Percentiles rank a stretch among this genome's conserved stretches.
These are phyloP conservation scores for Nomada lathburiana DNA, from an alignment of 2,888 invertebrate genomes.

Conservation along the genomic window DNA sequence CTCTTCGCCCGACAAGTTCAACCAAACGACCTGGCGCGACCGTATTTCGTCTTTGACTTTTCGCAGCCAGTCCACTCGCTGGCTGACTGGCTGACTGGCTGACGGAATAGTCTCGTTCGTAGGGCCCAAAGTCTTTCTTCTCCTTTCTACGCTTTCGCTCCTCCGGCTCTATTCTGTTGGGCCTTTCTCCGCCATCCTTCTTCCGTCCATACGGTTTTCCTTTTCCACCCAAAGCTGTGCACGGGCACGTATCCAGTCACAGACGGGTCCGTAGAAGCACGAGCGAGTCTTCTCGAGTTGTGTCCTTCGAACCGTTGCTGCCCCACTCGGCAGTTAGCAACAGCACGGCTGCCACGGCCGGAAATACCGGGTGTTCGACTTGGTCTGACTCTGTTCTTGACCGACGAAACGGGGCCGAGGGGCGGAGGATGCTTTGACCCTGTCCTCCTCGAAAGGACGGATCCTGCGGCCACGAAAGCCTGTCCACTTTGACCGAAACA, in stretches of 20 bases:
- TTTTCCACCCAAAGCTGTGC: slow-evolving; percentile 10
- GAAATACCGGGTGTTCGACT: slow-evolving; percentile 80
- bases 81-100: background rate
- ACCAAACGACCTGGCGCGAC: slow-evolving; percentile 4
- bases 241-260: slow-evolving; percentile 13
- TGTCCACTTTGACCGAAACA: too few species aligned
- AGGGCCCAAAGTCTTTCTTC: slow-evolving; percentile 19
- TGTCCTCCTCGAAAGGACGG: slow-evolving; percentile 12
- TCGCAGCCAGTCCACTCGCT: slow-evolving; percentile 29
- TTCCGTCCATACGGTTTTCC: slow-evolving; percentile 7
- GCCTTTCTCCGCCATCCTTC: slow-evolving; percentile 39
- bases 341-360: slow-evolving; percentile 73
- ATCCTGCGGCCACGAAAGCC: background rate
- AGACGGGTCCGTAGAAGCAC: slow-evolving; percentile 25
- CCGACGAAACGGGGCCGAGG: slow-evolving; percentile 42
- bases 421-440: slow-evolving; percentile 20
- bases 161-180: background rate
- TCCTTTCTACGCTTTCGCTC: slow-evolving; percentile 17
- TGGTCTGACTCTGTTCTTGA: slow-evolving; percentile 46
- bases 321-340: slow-evolving; percentile 74
- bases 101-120: slow-evolving; percentile 9
- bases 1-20: slow-evolving; percentile 13
- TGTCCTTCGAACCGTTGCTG: slow-evolving; percentile 74
- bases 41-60: slow-evolving; percentile 68
- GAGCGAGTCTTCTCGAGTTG: slow-evolving; percentile 54